Evolutionary conservation across 2,797 vertebrate genomes (phyloP).

Genomic region (Cetoscarus ocellatus): DNA sequence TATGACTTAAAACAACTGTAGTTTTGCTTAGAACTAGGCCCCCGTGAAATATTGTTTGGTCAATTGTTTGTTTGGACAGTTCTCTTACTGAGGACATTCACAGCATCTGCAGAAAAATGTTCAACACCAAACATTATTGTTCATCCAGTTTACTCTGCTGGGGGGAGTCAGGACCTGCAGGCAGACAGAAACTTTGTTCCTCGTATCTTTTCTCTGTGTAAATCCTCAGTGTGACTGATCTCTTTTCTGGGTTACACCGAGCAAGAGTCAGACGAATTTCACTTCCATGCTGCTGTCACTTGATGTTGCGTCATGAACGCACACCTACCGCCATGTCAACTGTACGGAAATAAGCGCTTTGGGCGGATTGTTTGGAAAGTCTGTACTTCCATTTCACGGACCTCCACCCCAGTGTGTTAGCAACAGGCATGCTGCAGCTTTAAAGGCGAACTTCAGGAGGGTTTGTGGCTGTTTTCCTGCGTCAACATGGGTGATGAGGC

Average conservation of each 20-base stretch:
- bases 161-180: neutral
- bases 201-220: neutral
- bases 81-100: too few relatives aligned
- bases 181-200: neutral
- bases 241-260: neutral
- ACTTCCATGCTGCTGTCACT: neutral
- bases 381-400: slow-evolving; percentile 43
- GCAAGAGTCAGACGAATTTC: slow-evolving; percentile 1
- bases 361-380: slow-evolving; percentile 33
- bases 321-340: slow-evolving; percentile 32
- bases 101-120: too few relatives aligned
- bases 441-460: neutral
- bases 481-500: slow-evolving; percentile 53
- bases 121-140: too few relatives aligned
- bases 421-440: slow-evolving; percentile 30
- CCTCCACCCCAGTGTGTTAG: neutral
- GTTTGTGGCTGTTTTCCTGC: neutral
- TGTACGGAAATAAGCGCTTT: slow-evolving; percentile 38
- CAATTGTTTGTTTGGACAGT: too few relatives aligned
- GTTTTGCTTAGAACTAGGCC: too few relatives aligned
- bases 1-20: too few relatives aligned
- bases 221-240: slow-evolving; percentile 14
- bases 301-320: slow-evolving; percentile 19
- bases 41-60: too few relatives aligned
- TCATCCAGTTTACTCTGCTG: neutral